These are phyloP conservation scores for Zygothrica quintamaculata DNA, from an alignment of 2,888 invertebrate genomes.

Conservation along the genomic window DNA sequence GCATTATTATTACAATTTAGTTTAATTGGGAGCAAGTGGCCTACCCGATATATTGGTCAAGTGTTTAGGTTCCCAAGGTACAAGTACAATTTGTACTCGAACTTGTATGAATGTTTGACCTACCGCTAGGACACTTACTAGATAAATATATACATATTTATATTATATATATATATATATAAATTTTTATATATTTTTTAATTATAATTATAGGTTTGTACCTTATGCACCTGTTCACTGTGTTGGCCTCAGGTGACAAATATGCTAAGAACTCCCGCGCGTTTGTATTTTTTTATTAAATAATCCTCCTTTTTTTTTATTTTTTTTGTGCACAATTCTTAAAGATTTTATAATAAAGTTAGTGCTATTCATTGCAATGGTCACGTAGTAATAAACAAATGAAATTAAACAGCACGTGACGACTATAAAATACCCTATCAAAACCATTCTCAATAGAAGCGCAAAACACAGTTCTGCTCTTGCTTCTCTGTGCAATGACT, in stretches of 20 bases:
- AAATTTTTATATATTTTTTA: constrained; percentile 3
- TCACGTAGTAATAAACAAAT: constrained; percentile 63
- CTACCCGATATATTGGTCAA: constrained; percentile 46
- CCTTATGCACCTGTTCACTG: constrained; percentile 13
- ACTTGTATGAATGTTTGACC: constrained; percentile 25
- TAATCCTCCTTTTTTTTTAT: too few relatives aligned
- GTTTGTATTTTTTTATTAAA: constrained; percentile 7
- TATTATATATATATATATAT: constrained; percentile 13
- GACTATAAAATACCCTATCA: neutral
- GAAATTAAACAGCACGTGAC: constrained; percentile 40
- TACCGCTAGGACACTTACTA: constrained; percentile 49
- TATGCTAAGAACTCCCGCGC: constrained; percentile 37
- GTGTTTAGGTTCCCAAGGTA: constrained; percentile 67
- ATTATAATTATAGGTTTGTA: neutral
- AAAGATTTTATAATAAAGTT: constrained; percentile 36
- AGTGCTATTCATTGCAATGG: constrained; percentile 51
- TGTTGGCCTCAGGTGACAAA: constrained; percentile 31
- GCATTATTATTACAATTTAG: constrained; percentile 60
- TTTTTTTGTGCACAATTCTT: constrained; percentile 27
- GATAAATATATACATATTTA: neutral
- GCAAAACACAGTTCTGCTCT: too few relatives aligned
- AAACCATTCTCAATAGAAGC: too few relatives aligned
- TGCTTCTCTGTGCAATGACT: too few relatives aligned
- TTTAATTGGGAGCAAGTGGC: constrained; percentile 70
- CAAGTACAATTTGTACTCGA: constrained; percentile 11